Evolutionary conservation across 2,888 invertebrate species (phyloP).

Genomic region (Spialia ferax): DNA sequence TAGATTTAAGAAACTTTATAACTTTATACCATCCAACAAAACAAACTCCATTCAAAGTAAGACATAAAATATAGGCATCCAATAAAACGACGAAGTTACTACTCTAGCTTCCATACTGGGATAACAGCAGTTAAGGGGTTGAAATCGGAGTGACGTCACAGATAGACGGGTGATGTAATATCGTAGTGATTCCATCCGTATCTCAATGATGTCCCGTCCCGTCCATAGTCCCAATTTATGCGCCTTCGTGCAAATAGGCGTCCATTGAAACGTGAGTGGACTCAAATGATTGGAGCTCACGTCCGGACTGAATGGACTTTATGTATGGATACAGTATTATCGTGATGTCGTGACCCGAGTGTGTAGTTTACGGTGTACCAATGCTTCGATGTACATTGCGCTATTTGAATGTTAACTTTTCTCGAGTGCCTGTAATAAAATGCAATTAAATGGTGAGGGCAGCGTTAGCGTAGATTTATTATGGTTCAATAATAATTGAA

Average conservation of each 20-base stretch:
- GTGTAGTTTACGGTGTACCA: background rate
- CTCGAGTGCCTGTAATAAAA: background rate
- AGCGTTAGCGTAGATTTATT: background rate
- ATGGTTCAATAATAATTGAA: background rate
- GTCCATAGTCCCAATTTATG: constrained; percentile 49
- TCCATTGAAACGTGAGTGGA: constrained; percentile 51
- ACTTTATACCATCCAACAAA: too few relatives aligned
- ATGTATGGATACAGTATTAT: constrained; percentile 51
- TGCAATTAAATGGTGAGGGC: background rate
- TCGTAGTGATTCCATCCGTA: constrained; percentile 38
- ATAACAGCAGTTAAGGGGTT: constrained; percentile 14
- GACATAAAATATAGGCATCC: too few relatives aligned
- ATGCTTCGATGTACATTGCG: background rate
- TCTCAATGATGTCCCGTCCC: constrained; percentile 42
- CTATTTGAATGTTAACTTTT: background rate
- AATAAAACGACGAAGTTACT: too few relatives aligned
- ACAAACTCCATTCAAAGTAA: too few relatives aligned
- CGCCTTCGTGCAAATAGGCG: constrained; percentile 48
- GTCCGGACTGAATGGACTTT: constrained; percentile 52
- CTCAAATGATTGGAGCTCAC: constrained; percentile 51
- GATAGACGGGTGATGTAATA: constrained; percentile 27
- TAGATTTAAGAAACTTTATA: too few relatives aligned
- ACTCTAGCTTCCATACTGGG: background rate
- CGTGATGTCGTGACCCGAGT: constrained; percentile 5
- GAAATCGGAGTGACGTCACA: constrained; percentile 8